Evolutionary conservation across 2,797 vertebrate genomes (phyloP).

Genomic region (Ceryle rudis): DNA sequence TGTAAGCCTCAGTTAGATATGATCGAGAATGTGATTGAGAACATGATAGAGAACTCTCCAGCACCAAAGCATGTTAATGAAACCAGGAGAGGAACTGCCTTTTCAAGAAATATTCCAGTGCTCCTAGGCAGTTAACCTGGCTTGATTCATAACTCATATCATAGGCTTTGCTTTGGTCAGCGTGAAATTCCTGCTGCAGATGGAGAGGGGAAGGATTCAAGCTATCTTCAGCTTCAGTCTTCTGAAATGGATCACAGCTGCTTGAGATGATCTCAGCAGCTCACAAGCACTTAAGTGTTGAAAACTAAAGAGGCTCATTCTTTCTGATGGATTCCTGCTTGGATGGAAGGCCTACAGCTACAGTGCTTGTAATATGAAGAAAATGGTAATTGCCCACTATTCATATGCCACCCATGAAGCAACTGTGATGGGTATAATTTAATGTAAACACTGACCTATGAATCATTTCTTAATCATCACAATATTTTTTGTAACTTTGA

Average conservation of each 20-base stretch:
- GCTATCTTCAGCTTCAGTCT: constrained; percentile 69
- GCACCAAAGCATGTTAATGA: neutral
- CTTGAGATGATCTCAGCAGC: constrained; percentile 72
- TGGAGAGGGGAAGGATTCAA: neutral
- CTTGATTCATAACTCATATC: neutral
- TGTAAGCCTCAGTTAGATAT: neutral
- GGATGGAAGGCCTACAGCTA: neutral
- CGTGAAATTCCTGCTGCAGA: neutral
- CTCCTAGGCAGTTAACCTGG: neutral
- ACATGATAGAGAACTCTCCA: neutral
- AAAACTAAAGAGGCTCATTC: constrained; percentile 2
- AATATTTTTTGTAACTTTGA: neutral
- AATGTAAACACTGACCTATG: neutral
- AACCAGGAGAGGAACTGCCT: neutral
- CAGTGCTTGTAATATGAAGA: constrained; percentile 21
- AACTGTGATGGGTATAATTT: constrained; percentile 34
- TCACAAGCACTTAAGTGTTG: constrained; percentile 78
- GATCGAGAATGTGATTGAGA: too few species aligned
- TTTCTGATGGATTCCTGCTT: constrained; percentile 50
- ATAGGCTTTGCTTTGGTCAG: neutral
- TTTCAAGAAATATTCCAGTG: neutral
- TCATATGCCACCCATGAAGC: constrained; percentile 73
- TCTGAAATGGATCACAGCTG: constrained; percentile 68
- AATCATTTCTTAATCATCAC: neutral
- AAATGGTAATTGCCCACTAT: constrained; percentile 71